Evolutionary conservation across 2,113 vertebrate species (phyloP), one percentile per base, ranked within the genome.

Genomic region (Xiphophorus hellerii): DNA sequence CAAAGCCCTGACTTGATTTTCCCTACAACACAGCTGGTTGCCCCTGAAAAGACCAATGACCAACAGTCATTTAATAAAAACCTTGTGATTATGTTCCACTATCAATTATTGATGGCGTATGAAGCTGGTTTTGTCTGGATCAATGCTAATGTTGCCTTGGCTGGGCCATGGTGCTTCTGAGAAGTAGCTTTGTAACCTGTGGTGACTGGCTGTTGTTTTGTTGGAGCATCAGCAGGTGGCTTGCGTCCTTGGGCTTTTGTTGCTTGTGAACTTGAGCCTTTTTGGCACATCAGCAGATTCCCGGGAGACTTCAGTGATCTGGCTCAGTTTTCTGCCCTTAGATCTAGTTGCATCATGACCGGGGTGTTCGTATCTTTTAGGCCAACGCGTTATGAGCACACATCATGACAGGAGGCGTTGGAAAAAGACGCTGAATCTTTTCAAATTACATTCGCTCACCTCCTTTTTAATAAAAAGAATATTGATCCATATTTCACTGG

Each of bases 211-310:
- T 87, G 83, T 84, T 90, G 89, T 89, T 91, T 92, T 93, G 91
- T 92, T 88, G 77, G 66, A 80, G 48, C 33, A 87, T 90, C 92
- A 93, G 93, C 94, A 95, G 93, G 94, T 94, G 94, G 91, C 84
- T 81, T 89, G 87, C 86, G 88, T 92, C 87, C 85, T 89, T 86
- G 80, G 81, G 68, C 83, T 92, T 90, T 92, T 93, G 92, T 90
- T 88, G 77, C 77, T 76, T 82, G 85, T 93, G 89, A 94, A 94
- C 90, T 91, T 91, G 91, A 94, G 90, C 89, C 90, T 80, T 85
- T 92, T 83, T 90, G 90, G 93, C 89, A 90, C 89, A 93, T 92
- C 84, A 87, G 77, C 80, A 69, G 73, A 89, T 87, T 91, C 93
- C 90, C 92, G 79, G 66, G 88, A 90, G 92, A 93, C 66, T 79